A percentile compares a stretch with the other conserved stretches of the same genome.
Evolutionary conservation across 2,888 invertebrate genomes (phyloP).

Genomic region (Drosophila mulleri): DNA sequence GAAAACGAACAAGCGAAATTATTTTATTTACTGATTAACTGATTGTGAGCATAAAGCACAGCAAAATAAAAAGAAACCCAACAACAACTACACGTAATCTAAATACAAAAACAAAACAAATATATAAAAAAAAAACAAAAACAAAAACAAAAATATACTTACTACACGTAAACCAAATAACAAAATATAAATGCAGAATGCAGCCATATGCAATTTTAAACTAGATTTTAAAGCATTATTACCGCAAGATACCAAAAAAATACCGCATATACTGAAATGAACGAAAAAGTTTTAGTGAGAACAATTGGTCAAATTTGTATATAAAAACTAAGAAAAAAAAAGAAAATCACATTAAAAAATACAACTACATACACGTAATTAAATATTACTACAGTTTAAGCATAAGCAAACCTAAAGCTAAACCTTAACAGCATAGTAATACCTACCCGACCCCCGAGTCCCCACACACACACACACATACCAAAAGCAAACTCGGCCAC

Average conservation of each 20-base stretch:
- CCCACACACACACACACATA: constrained; percentile 17
- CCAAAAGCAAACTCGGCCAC: constrained; percentile 25
- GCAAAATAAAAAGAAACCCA: constrained; percentile 26
- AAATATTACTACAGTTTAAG: constrained; percentile 79
- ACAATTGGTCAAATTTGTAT: constrained; percentile 73
- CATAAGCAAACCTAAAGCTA: constrained; percentile 64
- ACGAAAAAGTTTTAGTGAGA: constrained; percentile 35
- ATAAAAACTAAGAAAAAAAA: constrained; percentile 38
- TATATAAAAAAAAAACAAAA: constrained; percentile 19
- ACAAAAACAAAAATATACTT: constrained; percentile 45
- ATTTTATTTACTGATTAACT: constrained; percentile 63
- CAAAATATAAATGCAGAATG: constrained; percentile 75
- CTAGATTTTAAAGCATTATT: constrained; percentile 80
- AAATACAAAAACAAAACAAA: constrained; percentile 26
- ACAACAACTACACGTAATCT: constrained; percentile 43
- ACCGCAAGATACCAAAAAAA: constrained; percentile 66
- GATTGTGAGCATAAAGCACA: constrained; percentile 37
- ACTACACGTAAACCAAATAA: constrained; percentile 65
- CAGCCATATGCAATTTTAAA: constrained; percentile 80
- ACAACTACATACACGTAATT: constrained; percentile 76
- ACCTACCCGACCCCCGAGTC: constrained; percentile 18
- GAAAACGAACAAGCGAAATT: constrained; percentile 37
- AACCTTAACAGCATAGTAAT: constrained; percentile 46
- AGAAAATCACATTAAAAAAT: constrained; percentile 57
- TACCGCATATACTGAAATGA: constrained; percentile 67